These are phyloP conservation scores for Syncerus caffer DNA, from an alignment of 2,797 vertebrate species.

Conservation along the genomic window DNA sequence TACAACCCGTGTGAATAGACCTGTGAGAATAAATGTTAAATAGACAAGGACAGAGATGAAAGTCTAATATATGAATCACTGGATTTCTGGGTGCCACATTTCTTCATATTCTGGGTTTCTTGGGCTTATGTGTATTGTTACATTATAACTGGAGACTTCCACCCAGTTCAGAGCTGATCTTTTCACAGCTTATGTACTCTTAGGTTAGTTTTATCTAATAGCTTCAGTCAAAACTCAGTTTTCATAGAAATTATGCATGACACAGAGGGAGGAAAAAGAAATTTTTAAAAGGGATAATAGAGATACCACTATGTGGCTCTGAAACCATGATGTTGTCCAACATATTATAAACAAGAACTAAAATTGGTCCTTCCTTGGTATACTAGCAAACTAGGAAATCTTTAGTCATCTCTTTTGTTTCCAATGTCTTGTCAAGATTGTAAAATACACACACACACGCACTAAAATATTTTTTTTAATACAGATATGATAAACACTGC, in stretches of 20 bases:
- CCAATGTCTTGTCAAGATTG: not conserved
- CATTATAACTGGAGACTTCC: not conserved
- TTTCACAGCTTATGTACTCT: not conserved
- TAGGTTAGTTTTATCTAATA: not conserved
- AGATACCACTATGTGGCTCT: not conserved
- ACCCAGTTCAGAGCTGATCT: not conserved
- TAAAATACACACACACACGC: not conserved
- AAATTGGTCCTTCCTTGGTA: not conserved
- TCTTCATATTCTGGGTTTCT: not conserved
- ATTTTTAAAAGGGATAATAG: not conserved
- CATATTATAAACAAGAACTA: slow-evolving; percentile 24
- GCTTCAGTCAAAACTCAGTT: not conserved
- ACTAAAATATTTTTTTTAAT: not conserved
- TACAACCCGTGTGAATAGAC: not conserved
- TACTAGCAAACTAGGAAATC: not conserved
- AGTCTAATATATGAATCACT: not conserved
- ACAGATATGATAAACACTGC: not conserved
- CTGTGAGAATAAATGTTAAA: not conserved
- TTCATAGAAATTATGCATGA: not conserved
- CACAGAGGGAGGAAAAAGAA: not conserved
- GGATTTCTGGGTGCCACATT: not conserved
- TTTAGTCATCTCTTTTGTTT: not conserved
- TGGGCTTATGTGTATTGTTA: not conserved
- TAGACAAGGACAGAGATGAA: not conserved
- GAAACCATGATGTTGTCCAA: slow-evolving; percentile 30